phyloP scores from a whole-genome alignment of 2,113 vertebrate genomes.

The Hirundichthys speculiger region DNA sequence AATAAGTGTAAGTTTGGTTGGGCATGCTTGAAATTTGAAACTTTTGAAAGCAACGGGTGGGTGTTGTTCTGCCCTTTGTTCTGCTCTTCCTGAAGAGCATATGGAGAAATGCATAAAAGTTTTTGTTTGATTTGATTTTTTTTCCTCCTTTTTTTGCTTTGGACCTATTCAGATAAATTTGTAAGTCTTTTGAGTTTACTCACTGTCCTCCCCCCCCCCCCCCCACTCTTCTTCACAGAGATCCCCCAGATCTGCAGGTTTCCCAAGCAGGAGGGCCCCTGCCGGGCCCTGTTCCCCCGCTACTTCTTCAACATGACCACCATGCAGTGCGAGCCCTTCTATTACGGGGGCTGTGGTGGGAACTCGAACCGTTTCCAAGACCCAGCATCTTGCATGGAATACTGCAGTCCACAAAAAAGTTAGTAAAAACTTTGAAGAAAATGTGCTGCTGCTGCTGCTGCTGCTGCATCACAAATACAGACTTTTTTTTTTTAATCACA shows the following conservation, averaged over 20 bases:
- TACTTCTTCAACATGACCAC: conserved; percentile 91
- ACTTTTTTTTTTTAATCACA: not conserved
- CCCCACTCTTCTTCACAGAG: conserved; percentile 73
- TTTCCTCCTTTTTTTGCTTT: too few species aligned
- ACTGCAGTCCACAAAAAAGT: conserved; percentile 87
- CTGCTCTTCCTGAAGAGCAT: too few species aligned
- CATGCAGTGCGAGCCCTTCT: conserved; percentile 87
- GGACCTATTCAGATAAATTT: not conserved
- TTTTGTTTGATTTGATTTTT: too few species aligned
- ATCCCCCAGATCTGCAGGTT: conserved; percentile 87
- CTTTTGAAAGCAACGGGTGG: too few species aligned
- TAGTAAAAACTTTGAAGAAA: conserved; percentile 53
- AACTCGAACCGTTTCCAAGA: conserved; percentile 86
- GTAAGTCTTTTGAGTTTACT: not conserved
- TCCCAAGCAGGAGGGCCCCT: conserved; percentile 76
- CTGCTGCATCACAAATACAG: too few species aligned
- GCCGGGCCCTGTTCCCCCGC: conserved; percentile 66
- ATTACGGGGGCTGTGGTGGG: conserved; percentile 81
- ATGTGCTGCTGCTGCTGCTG: too few species aligned
- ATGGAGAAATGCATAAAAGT: too few species aligned
- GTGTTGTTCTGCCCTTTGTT: too few species aligned
- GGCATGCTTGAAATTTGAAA: too few species aligned
- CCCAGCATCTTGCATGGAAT: conserved; percentile 79
- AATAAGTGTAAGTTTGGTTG: too few species aligned
- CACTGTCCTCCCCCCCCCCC: not conserved